Evolutionary conservation across 1,140 invertebrate species (phyloP), one percentile per base, ranked within the genome.

Genomic region (Caenorhabditis brenneri): DNA sequence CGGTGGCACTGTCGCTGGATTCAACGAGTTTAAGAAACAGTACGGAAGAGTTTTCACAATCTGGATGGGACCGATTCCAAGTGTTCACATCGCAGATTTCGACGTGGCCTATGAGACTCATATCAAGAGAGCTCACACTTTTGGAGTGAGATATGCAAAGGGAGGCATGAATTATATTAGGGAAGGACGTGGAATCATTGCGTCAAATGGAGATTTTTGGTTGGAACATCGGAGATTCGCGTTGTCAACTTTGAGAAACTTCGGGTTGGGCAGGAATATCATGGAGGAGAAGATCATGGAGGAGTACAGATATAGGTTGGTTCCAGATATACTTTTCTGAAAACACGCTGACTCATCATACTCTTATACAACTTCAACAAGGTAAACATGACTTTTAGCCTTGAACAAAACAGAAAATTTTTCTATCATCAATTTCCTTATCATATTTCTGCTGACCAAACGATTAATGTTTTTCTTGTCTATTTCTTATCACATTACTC

Each of bases 241-340:
- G 6, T 78, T 88, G 15, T 39, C 69, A 22, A 85, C 85, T 15
- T 80, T 88, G 24, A 48, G 87, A 58, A 82, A 88, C 58, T 88
- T 88, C 33, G 87, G 87, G 1, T 42, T 88, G 53, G 87, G 87
- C 19, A 86, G 80, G 39, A 86, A 84, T 31, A 82, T 86, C 16
- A 88, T 88, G 80, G 84, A 88, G 58, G 84, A 87, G 19, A 80
- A 81, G n/a, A 84, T 86, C 33, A 79, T 86, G 85, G 69, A 58
- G 33, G 82, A 83, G 46, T 82, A 48, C 24, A 82, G 36, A 27
- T 81, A 53, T 19, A 42, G 80, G 80, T 81, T 51, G n/a, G 49
- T 51, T n/a, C 0, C 0, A 1, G 6, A 19, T n/a, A 1, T 1
- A 19, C n/a, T n/a, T n/a, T n/a, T 16, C 15, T 51, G 15, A n/a